Base-by-base conservation (phyloP, 1,140 invertebrate genomes). In the Maniola jurtina region DNA sequence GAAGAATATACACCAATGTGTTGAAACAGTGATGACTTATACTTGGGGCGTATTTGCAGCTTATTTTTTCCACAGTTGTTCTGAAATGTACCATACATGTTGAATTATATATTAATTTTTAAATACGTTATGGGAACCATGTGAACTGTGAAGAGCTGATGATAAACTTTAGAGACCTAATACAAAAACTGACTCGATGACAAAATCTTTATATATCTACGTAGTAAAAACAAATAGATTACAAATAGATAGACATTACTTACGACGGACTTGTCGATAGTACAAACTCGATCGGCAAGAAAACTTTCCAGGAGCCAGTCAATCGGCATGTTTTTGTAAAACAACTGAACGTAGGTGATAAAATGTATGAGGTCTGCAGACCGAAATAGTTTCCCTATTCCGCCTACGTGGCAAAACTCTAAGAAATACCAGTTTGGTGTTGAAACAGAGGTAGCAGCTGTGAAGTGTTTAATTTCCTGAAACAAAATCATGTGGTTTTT, bases 1-100 rank as follows among this genome's bases (percentile, higher is more conserved):
- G 98, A 99, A 0, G 98, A 99, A 82, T 98, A 97, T 6, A 96
- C 96, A 10, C 98, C 98, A 72, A 99, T 97, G 80, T 99, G 98
- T 91, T 99, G 97, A 83, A 99, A 99, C 0, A 99, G 91, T 0
- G 97, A 98, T 5, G 97, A 96, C 76, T 97, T 97, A 79, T 96
- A 98, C 81, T 96, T 95, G 15, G 97, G 92, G 94, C 97, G 97
- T 52, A 97, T 92, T 79, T 94, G 92, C 16, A 94, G 93, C 84
- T 97, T 96, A 64, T 94, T 95, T 76, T 94, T 93, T 79, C 94
- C 94, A 83, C 98, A 99, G 81, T 96, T 94, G 93, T 97, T 97
- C 95, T 98, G 92, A 35, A 93, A 68, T 52, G 8, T 42, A 42
- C 8, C 13, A 10, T n/a, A 42, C 4, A 61, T 25, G 4, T 25